phyloP scores from a whole-genome alignment of 2,113 vertebrate species.

The Lycaon pictus region DNA sequence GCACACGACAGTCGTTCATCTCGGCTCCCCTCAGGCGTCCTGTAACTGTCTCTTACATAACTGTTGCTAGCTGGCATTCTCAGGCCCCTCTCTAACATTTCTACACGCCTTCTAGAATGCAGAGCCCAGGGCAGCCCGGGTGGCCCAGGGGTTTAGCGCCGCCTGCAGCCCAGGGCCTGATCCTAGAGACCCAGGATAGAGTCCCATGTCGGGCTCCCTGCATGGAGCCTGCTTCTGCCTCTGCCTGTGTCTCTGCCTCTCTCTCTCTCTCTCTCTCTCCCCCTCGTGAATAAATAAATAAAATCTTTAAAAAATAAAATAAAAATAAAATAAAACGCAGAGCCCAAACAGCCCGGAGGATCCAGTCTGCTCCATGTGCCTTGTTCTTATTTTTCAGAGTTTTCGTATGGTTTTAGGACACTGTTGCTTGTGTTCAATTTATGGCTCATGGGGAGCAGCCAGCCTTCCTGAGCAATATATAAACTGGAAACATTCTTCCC shows the following conservation, averaged over 20 bases:
- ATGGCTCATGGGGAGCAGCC: neutral
- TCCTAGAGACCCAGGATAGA: no score
- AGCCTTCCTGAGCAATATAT: neutral
- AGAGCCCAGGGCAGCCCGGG: neutral
- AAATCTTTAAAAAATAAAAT: no score
- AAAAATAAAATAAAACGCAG: neutral
- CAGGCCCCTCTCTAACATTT: neutral
- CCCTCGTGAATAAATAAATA: no score
- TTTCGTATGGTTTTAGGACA: fast-evolving
- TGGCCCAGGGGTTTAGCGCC: no score
- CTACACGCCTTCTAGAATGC: neutral
- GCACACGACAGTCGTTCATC: neutral
- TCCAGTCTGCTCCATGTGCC: fast-evolving
- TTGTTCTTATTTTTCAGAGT: no score
- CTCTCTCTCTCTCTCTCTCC: no score
- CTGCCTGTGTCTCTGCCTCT: no score
- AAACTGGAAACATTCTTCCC: neutral
- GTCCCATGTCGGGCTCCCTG: no score
- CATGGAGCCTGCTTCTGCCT: no score
- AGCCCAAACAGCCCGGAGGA: neutral
- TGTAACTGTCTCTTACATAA: neutral
- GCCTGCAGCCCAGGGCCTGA: no score
- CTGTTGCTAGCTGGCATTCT: no score
- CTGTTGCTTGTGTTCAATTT: neutral
- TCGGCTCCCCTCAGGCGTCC: fast-evolving